phyloP scores from a whole-genome alignment of 2,113 vertebrate species.

The Baryphthengus martii region DNA sequence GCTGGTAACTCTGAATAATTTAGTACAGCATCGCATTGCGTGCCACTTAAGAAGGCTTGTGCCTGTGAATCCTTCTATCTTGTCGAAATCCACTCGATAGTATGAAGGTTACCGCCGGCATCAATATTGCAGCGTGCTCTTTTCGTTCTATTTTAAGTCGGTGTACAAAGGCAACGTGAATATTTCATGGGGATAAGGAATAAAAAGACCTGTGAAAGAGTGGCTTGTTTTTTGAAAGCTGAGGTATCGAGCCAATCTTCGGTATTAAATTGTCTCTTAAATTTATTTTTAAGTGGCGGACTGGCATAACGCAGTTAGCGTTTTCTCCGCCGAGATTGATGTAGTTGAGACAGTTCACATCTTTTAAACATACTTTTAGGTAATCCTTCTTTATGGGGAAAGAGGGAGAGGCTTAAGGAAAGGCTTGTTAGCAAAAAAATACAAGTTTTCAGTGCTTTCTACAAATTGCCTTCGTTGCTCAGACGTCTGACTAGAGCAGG shows the following conservation, averaged over 20 bases:
- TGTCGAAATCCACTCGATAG: not conserved
- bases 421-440: not conserved
- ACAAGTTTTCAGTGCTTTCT: not conserved
- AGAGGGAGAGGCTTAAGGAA: not conserved
- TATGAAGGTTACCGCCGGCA: not conserved
- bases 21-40: constrained; percentile 9
- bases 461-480: not conserved
- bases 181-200: not conserved
- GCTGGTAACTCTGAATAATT: constrained; percentile 65
- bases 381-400: not conserved
- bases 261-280: not conserved
- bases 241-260: not conserved
- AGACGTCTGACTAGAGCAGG: not conserved
- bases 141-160: not conserved
- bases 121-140: not conserved
- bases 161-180: not conserved
- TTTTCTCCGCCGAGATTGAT: not conserved
- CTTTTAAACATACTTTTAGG: not conserved
- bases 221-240: not conserved
- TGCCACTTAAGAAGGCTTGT: constrained; percentile 6
- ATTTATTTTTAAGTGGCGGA: not conserved
- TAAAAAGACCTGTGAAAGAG: not conserved
- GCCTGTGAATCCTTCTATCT: not conserved
- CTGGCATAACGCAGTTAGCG: not conserved
- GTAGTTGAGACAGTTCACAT: not conserved